Evolutionary conservation across 2,113 vertebrate species (phyloP).

Genomic region (Cheilinus undulatus): DNA sequence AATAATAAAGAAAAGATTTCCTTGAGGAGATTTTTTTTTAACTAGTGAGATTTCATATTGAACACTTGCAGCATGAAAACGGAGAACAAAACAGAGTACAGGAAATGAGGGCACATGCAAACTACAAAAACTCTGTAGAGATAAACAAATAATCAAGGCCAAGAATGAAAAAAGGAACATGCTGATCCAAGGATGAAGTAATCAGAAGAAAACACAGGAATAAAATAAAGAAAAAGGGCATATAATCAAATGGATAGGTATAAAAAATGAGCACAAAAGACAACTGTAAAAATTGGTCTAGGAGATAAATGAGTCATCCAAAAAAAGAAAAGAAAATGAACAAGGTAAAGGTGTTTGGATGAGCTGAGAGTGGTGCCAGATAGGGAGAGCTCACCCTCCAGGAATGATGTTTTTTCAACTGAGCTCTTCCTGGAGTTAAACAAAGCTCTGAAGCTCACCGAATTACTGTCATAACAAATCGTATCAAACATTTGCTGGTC

Average conservation of each 20-base stretch:
- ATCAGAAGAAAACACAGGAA: background rate
- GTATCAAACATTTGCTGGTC: conserved; percentile 52
- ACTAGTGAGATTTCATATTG: conserved; percentile 44
- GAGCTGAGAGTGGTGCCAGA: conserved; percentile 34
- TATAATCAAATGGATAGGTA: background rate
- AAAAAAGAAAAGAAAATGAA: conserved; percentile 41
- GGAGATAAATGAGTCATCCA: conserved; percentile 4
- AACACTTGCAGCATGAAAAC: conserved; percentile 14
- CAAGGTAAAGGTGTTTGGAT: conserved; percentile 46
- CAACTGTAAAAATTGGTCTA: background rate
- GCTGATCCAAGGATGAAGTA: too few species aligned
- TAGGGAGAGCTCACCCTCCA: conserved; percentile 47
- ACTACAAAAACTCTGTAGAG: conserved; percentile 21
- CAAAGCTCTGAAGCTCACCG: conserved; percentile 56
- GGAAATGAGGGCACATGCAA: conserved; percentile 15
- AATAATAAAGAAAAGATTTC: background rate
- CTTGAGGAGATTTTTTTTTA: conserved; percentile 36
- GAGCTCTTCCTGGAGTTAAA: conserved; percentile 63
- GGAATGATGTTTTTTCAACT: conserved; percentile 70
- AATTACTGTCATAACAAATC: conserved; percentile 72
- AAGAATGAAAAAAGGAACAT: conserved; percentile 14
- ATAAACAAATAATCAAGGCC: conserved; percentile 21
- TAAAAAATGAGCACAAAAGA: conserved; percentile 14
- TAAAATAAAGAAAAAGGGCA: background rate
- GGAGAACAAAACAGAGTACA: conserved; percentile 13